These are phyloP conservation scores for Thamnophis sirtalis DNA, from an alignment of 2,113 vertebrate species.

Conservation along the genomic window DNA sequence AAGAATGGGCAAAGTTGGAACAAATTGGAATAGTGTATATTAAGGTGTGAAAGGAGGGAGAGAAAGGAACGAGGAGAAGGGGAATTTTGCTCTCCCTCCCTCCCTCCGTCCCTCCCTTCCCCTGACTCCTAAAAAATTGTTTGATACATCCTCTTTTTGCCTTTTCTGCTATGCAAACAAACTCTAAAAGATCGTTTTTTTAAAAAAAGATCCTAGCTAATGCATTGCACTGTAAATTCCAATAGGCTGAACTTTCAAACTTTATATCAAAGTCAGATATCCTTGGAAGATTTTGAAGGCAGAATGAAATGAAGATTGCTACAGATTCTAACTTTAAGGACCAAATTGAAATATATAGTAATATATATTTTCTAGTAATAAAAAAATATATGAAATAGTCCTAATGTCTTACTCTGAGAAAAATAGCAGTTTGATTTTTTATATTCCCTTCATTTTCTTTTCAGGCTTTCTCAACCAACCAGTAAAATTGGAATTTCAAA, in stretches of 20 bases:
- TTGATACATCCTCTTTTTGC: background rate
- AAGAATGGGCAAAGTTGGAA: background rate
- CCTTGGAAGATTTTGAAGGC: background rate
- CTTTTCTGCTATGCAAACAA: background rate
- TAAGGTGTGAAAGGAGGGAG: background rate
- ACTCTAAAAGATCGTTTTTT: background rate
- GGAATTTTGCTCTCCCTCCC: background rate
- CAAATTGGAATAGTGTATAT: background rate
- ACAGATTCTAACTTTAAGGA: background rate
- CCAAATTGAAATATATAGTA: background rate
- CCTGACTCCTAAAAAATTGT: background rate
- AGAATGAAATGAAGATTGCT: background rate
- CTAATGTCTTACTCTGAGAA: background rate
- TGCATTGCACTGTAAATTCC: background rate
- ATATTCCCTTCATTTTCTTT: slow-evolving; percentile 5
- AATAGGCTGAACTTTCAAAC: background rate
- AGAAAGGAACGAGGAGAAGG: too few species aligned
- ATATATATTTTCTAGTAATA: background rate
- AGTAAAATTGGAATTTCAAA: slow-evolving; percentile 35
- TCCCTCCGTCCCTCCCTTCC: background rate
- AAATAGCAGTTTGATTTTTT: background rate
- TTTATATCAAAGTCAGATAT: background rate
- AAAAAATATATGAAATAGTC: background rate
- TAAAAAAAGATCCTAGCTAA: background rate
- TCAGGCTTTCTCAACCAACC: slow-evolving; percentile 14